Conservation (phyloP, 1,140 invertebrate species). For the Homalodisca vitripennis region DNA sequence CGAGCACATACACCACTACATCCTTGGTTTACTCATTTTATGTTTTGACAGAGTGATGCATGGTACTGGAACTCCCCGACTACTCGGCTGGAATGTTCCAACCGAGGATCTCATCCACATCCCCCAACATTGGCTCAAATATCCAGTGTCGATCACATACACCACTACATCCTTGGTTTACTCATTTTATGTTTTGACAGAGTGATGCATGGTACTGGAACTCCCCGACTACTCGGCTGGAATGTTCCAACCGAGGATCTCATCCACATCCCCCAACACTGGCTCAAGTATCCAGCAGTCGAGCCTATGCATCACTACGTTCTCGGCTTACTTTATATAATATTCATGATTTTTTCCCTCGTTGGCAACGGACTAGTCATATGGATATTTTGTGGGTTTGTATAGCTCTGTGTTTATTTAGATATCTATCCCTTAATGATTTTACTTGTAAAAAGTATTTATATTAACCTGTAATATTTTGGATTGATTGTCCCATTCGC, state of each 20-base stretch:
- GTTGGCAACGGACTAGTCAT: slow-evolving; percentile 86
- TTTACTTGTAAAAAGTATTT: too few relatives aligned
- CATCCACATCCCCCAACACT: slow-evolving; percentile 76
- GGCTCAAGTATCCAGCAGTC: slow-evolving; percentile 75
- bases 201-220: not conserved
- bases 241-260: slow-evolving; percentile 76
- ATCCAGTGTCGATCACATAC: slow-evolving; percentile 72
- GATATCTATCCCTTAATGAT: not conserved
- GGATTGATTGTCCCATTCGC: too few relatives aligned
- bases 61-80: not conserved
- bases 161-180: slow-evolving; percentile 82
- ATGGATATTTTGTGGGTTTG: slow-evolving; percentile 82
- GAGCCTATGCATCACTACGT: slow-evolving; percentile 80
- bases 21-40: too few relatives aligned
- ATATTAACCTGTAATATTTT: too few relatives aligned
- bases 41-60: not conserved
- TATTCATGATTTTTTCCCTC: slow-evolving; percentile 74
- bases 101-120: slow-evolving; percentile 73
- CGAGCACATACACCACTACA: slow-evolving; percentile 77
- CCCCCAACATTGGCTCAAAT: slow-evolving; percentile 79
- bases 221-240: slow-evolving; percentile 58
- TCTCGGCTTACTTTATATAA: slow-evolving; percentile 74
- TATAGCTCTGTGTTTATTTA: slow-evolving; percentile 37
- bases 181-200: too few relatives aligned
- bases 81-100: slow-evolving; percentile 72